These are phyloP conservation scores for Turnix velox DNA, from an alignment of 2,113 vertebrate species.

Conservation along the genomic window DNA sequence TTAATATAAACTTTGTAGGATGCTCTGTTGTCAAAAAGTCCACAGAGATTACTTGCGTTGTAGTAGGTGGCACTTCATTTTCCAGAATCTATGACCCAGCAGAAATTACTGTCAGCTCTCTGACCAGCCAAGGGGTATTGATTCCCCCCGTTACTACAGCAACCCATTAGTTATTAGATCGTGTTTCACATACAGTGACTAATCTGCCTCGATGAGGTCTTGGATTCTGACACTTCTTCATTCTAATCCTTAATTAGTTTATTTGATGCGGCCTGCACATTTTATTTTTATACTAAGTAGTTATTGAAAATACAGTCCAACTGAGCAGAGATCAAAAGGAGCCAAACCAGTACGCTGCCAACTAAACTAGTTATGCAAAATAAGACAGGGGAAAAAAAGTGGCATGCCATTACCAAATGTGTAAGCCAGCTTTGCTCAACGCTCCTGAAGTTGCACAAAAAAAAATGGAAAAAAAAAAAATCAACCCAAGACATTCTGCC, in stretches of 20 bases:
- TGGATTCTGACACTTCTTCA: slow-evolving; percentile 73
- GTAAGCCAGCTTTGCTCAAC: background rate
- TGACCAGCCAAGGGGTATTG: slow-evolving; percentile 66
- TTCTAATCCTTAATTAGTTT: slow-evolving; percentile 79
- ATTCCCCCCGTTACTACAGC: slow-evolving; percentile 75
- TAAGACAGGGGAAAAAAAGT: background rate
- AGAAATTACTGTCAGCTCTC: slow-evolving; percentile 83
- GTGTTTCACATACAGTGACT: slow-evolving; percentile 52
- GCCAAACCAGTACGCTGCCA: slow-evolving; percentile 45
- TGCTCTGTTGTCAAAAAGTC: slow-evolving; percentile 55
- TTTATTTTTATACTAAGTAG: slow-evolving; percentile 74
- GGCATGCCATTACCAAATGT: background rate
- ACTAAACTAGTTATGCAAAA: slow-evolving; percentile 38
- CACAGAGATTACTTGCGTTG: slow-evolving; percentile 51
- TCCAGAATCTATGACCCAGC: slow-evolving; percentile 76
- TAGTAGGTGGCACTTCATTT: slow-evolving; percentile 71
- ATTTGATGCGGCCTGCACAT: slow-evolving; percentile 67
- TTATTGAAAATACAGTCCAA: slow-evolving; percentile 66
- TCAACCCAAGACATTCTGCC: background rate
- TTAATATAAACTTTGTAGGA: slow-evolving; percentile 62
- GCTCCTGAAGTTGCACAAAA: background rate
- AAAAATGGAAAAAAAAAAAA: too few species aligned
- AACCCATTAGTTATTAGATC: slow-evolving; percentile 74
- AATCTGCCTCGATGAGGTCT: slow-evolving; percentile 70
- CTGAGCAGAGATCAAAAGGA: slow-evolving; percentile 58